Percentiles rank a stretch among this genome's conserved stretches.
Conservation (phyloP, 2,113 vertebrate genomes). For the Callocephalon fimbriatum region DNA sequence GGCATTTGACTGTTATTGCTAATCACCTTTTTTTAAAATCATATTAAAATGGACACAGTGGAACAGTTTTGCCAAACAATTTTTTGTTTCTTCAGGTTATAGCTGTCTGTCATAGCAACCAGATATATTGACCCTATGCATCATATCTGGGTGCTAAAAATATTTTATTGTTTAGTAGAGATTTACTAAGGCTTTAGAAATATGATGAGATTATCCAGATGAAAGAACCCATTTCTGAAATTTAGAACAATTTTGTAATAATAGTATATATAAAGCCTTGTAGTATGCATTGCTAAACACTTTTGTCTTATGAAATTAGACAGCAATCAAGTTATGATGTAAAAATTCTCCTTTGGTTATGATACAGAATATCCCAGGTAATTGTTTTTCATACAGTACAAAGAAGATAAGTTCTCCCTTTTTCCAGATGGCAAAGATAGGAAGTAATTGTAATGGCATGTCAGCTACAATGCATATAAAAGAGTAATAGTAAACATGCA, state of each 20-base stretch:
- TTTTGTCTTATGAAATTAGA: background rate
- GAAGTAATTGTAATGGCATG: background rate
- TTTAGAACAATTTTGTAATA: background rate
- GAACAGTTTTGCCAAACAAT: background rate
- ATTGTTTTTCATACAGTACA: background rate
- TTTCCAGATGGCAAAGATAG: conserved; percentile 26
- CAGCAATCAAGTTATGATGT: background rate
- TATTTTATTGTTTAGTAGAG: background rate
- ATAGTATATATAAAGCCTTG: background rate
- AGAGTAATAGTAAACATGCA: background rate
- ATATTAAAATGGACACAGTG: background rate
- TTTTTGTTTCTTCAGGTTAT: background rate
- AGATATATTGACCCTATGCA: background rate
- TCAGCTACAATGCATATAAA: background rate
- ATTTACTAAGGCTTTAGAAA: background rate
- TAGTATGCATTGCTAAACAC: background rate
- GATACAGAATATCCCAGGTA: background rate
- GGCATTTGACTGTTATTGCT: background rate
- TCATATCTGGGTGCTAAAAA: background rate
- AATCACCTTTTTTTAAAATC: background rate
- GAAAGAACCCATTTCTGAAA: background rate
- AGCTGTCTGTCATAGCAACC: background rate
- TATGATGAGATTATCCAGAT: background rate
- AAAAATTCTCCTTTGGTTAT: background rate
- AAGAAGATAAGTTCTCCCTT: background rate